phyloP scores from a whole-genome alignment of 2,888 invertebrate species.

The Coleophora flavipennella region DNA sequence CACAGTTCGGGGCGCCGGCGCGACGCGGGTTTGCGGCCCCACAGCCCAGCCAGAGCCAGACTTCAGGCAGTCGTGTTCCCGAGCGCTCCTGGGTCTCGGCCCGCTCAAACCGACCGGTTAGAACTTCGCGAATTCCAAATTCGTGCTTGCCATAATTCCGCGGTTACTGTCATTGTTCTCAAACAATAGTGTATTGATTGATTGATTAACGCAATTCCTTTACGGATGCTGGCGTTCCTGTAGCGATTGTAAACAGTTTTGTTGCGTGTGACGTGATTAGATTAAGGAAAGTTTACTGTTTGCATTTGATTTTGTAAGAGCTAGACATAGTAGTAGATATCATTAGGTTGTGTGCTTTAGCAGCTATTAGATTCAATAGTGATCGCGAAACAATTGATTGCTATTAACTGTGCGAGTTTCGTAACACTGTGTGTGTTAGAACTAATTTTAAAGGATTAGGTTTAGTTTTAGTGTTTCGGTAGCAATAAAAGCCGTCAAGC shows the following conservation, averaged over 20 bases:
- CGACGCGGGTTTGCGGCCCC: slow-evolving; percentile 28
- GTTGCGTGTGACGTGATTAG: slow-evolving; percentile 19
- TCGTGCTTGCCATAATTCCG: slow-evolving; percentile 13
- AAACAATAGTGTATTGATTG: slow-evolving; percentile 30
- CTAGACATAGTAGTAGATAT: slow-evolving; percentile 15
- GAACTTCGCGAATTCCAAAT: slow-evolving; percentile 22
- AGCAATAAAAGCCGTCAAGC: slow-evolving; percentile 53
- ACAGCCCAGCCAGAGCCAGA: slow-evolving; percentile 57
- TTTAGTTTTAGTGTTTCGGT: slow-evolving; percentile 21
- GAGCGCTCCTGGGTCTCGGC: slow-evolving; percentile 43
- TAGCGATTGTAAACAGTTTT: slow-evolving; percentile 42
- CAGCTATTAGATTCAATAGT: slow-evolving; percentile 19
- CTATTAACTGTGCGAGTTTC: background rate
- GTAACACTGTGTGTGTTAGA: slow-evolving; percentile 3
- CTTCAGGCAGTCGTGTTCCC: slow-evolving; percentile 56
- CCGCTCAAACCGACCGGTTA: slow-evolving; percentile 14
- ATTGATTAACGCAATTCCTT: slow-evolving; percentile 40
- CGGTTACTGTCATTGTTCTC: slow-evolving; percentile 37
- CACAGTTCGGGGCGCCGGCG: slow-evolving; percentile 71
- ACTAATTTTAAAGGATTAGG: slow-evolving; percentile 1
- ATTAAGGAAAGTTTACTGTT: slow-evolving; percentile 21
- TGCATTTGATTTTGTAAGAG: slow-evolving; percentile 15
- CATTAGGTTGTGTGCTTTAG: slow-evolving; percentile 17
- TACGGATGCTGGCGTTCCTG: slow-evolving; percentile 36
- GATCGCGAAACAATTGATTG: background rate